Evolutionary conservation across 2,797 vertebrate genomes (phyloP).

Genomic region (Protosalanx chinensis): DNA sequence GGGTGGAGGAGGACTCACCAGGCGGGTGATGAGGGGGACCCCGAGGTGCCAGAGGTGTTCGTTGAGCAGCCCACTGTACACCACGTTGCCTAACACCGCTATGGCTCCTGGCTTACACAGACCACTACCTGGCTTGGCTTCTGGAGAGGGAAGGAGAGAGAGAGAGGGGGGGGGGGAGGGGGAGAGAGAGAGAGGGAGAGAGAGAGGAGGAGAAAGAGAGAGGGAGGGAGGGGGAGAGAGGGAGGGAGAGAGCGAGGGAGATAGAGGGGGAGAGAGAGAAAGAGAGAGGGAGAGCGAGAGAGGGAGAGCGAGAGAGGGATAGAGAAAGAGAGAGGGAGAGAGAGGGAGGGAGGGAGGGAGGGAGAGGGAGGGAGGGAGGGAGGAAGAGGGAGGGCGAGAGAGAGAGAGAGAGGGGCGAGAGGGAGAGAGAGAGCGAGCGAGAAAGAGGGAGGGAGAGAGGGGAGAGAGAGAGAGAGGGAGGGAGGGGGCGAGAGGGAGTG

Average conservation of each 20-base stretch:
- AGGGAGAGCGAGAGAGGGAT: too few species aligned
- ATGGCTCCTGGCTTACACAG: conserved; percentile 73
- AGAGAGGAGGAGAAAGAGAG: background rate
- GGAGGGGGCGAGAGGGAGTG: background rate
- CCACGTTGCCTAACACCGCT: conserved; percentile 74
- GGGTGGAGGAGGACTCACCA: conserved; percentile 56
- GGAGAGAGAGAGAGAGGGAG: background rate
- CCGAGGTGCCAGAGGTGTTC: conserved; percentile 74
- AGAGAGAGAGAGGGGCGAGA: too few species aligned
- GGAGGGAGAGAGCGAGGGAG: too few species aligned
- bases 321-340: too few species aligned
- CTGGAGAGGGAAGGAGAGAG: conserved; percentile 43
- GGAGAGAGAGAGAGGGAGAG: conserved; percentile 1
- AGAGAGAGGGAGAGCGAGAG: too few species aligned
- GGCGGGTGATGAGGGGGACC: conserved; percentile 72
- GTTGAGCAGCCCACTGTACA: conserved; percentile 71
- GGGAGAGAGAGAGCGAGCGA: background rate
- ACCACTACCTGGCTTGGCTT: conserved; percentile 73
- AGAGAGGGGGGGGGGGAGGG: too few species aligned
- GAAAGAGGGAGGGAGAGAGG: background rate
- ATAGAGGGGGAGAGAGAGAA: too few species aligned
- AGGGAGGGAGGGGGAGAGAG: background rate
- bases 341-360: too few species aligned
- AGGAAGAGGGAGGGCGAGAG: too few species aligned
- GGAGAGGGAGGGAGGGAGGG: too few species aligned